Percentiles rank a stretch among this genome's conserved stretches.
These are phyloP conservation scores for Acinonyx jubatus DNA, from an alignment of 2,113 vertebrate genomes.

Conservation along the genomic window DNA sequence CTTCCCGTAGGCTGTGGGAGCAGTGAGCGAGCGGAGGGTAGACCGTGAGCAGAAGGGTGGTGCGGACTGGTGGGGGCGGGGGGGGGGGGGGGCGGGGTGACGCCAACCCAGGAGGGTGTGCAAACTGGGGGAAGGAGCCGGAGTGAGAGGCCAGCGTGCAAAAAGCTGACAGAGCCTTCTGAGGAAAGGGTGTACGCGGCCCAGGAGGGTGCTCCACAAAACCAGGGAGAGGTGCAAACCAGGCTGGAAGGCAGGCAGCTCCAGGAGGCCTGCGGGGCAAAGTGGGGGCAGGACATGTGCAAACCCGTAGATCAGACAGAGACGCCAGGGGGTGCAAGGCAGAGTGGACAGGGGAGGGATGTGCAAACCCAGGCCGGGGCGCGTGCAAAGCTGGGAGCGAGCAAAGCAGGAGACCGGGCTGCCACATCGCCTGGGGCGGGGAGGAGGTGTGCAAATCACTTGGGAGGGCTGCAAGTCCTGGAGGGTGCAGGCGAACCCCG, in stretches of 20 bases:
- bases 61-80: background rate
- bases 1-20: constrained; percentile 92
- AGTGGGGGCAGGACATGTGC: constrained; percentile 21
- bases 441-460: constrained; percentile 18
- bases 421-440: background rate
- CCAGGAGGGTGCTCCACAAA: background rate
- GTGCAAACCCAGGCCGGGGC: background rate
- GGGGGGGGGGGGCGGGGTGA: background rate
- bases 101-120: background rate
- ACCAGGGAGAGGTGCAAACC: background rate
- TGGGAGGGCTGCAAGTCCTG: background rate
- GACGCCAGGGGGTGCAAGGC: background rate
- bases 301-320: background rate
- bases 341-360: background rate
- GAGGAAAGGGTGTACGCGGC: background rate
- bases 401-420: background rate
- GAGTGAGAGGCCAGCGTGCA: background rate
- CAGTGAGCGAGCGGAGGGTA: background rate
- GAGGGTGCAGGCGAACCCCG: background rate
- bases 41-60: background rate
- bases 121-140: background rate
- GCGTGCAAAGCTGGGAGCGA: constrained; percentile 21
- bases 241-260: background rate
- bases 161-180: background rate
- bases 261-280: constrained; percentile 64